These are phyloP conservation scores for Leuciscus waleckii DNA, from an alignment of 2,797 vertebrate genomes.

Conservation along the genomic window DNA sequence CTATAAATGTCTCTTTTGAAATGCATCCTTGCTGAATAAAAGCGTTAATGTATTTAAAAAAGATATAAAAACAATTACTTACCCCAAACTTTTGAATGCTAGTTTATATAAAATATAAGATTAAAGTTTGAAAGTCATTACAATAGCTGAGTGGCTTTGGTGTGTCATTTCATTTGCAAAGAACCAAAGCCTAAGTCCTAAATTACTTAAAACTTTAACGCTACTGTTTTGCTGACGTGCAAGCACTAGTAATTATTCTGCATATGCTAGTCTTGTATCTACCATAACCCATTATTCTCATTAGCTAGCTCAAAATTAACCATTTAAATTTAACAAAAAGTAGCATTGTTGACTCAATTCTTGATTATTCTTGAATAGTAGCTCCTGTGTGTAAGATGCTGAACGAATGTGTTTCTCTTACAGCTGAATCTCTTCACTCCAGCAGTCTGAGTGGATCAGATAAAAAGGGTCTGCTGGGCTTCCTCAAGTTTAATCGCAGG, in stretches of 20 bases:
- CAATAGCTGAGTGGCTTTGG: background rate
- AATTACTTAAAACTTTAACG: background rate
- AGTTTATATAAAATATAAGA: background rate
- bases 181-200: background rate
- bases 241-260: background rate
- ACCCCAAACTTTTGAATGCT: background rate
- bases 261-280: background rate
- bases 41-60: background rate
- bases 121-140: background rate
- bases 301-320: background rate
- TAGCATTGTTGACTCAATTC: background rate
- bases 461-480: conserved; percentile 88
- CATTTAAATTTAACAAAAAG: background rate
- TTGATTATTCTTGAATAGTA: background rate
- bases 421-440: conserved; percentile 80
- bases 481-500: conserved; percentile 86
- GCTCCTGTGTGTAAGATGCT: background rate
- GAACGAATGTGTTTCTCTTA: conserved; percentile 29
- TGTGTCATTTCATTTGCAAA: background rate
- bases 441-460: conserved; percentile 78
- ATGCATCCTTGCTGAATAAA: background rate
- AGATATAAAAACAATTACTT: background rate
- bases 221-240: background rate
- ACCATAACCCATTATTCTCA: background rate
- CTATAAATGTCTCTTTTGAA: background rate